These are phyloP conservation scores for Leucoptera coffeella DNA, from an alignment of 2,888 invertebrate genomes.

Conservation along the genomic window DNA sequence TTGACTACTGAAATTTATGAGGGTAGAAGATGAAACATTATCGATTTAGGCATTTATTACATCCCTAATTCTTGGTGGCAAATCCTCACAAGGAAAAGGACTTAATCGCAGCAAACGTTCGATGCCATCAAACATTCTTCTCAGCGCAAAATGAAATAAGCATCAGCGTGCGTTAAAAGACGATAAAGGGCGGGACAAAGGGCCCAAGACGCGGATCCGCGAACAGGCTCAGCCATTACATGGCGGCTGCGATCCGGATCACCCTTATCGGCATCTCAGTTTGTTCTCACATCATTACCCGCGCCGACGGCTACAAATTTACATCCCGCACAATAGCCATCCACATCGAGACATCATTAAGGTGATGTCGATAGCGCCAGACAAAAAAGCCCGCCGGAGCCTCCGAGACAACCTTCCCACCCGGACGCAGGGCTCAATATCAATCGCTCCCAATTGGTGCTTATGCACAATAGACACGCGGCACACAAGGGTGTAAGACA, in stretches of 20 bases:
- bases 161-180: too few species aligned
- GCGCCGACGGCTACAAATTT: constrained; percentile 55
- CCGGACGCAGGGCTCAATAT: constrained; percentile 11
- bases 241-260: constrained; percentile 42
- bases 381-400: constrained; percentile 9
- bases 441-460: constrained; percentile 10
- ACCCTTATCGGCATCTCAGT: constrained; percentile 49
- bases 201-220: not conserved
- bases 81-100: too few species aligned
- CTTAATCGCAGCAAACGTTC: too few species aligned
- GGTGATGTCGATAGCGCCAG: constrained; percentile 54
- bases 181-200: too few species aligned
- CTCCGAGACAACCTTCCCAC: constrained; percentile 16
- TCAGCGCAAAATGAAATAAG: too few species aligned
- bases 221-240: constrained; percentile 26
- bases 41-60: too few species aligned
- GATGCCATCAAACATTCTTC: too few species aligned
- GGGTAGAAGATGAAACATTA: not conserved
- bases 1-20: not conserved
- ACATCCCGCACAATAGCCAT: constrained; percentile 54
- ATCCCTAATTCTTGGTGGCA: too few species aligned
- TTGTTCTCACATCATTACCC: constrained; percentile 56
- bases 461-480: constrained; percentile 16
- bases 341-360: constrained; percentile 55
- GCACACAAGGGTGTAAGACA: too few species aligned